Percentiles rank a stretch among this genome's conserved stretches.
phyloP scores from a whole-genome alignment of 2,113 vertebrate species.

The Pavo muticus region DNA sequence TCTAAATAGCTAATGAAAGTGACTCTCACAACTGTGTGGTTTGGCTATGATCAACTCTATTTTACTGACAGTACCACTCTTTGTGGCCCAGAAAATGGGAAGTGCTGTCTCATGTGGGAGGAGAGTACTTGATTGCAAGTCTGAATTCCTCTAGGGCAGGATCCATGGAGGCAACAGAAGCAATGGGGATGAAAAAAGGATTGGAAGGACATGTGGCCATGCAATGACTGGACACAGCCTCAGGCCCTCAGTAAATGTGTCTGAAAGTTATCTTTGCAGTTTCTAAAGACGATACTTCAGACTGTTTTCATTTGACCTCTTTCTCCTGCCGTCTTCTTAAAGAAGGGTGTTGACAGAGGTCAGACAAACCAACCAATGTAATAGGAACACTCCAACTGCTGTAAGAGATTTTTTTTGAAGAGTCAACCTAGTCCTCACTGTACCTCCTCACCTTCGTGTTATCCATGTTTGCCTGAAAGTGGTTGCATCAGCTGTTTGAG shows the following conservation, averaged over 20 bases:
- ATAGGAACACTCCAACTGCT: neutral
- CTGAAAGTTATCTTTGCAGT: neutral
- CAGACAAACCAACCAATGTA: neutral
- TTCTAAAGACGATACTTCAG: neutral
- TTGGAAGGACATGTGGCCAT: neutral
- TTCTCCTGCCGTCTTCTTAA: neutral
- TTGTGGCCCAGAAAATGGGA: neutral
- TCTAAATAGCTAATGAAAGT: neutral
- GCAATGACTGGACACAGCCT: neutral
- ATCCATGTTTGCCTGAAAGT: conserved; percentile 23
- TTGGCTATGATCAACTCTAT: neutral
- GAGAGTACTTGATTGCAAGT: neutral
- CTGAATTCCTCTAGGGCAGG: neutral
- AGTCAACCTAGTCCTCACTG: neutral
- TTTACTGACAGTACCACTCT: neutral
- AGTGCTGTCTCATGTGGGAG: neutral
- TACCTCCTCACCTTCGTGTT: neutral
- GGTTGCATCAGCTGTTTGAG: neutral
- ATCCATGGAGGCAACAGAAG: neutral
- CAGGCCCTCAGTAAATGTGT: neutral
- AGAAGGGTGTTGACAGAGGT: neutral
- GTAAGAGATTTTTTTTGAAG: neutral
- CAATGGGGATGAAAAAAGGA: neutral
- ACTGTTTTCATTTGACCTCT: neutral
- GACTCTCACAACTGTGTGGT: neutral